Evolutionary conservation across 1,140 invertebrate genomes (phyloP), one percentile per base, ranked within the genome.

Genomic region (Spodoptera frugiperda): DNA sequence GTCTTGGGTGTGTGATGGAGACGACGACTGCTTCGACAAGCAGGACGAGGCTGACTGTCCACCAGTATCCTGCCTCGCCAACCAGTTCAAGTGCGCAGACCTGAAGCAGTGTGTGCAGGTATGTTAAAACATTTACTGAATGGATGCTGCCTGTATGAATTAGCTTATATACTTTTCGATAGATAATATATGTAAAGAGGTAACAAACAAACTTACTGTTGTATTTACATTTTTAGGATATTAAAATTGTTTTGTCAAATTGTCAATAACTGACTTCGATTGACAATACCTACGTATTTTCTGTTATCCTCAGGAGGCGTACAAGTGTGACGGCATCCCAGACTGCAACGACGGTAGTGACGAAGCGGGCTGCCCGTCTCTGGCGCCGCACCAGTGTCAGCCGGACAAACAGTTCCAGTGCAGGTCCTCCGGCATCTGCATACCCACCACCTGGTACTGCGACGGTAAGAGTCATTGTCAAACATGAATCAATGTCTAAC

Each of bases 11-110:
- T 99, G 98, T 82, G 97, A 97, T 77, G 96, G 96, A 1, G 98
- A 99, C 86, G 98, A 99, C 88, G 99, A 99, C 91, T 99, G 99
- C 91, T 99, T 99, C 88, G 99, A 99, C 90, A 98, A 98, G 87
- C 98, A 98, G 85, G 99, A 99, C 91, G 99, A 99, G 93, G 96
- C 98, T 87, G 97, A 98, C 81, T 99, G 99, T 94, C 99, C 99
- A 4, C 98, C 98, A 0, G 97, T 99, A 0, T 98, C 97, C 0
- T 99, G 99, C 92, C 96, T 98, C 19, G 96, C 97, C n/a, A 97
- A 96, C 61, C 98, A 99, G 85, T 99, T 99, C 88, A 98, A 98
- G 82, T 99, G 99, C 90, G 96, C 97, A 0, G 98, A 98, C 91
- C 95, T 97, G 19, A 96, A 98, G 80, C 98, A 99, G 91, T 99